These are phyloP conservation scores for Philereme vetulata DNA, from an alignment of 2,888 invertebrate genomes.

Conservation along the genomic window DNA sequence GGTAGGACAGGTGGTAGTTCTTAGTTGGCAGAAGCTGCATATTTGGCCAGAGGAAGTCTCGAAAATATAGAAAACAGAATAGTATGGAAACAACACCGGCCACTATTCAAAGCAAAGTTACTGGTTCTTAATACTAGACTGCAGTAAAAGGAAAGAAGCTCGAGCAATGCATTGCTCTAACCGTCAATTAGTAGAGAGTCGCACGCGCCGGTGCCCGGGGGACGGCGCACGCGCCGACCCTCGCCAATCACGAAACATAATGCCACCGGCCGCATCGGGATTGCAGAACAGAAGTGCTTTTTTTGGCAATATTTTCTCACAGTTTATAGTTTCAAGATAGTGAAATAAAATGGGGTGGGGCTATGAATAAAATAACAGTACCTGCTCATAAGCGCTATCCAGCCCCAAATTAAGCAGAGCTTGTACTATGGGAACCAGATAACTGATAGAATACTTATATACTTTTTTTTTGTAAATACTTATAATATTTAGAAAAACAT, in stretches of 20 bases:
- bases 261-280: constrained; percentile 45
- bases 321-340: constrained; percentile 9
- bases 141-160: constrained; percentile 60
- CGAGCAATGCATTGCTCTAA: constrained; percentile 57
- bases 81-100: too few species aligned
- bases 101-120: constrained; percentile 13
- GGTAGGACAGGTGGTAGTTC: too few species aligned
- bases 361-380: not conserved
- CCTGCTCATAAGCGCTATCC: too few species aligned
- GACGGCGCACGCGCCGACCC: constrained; percentile 72
- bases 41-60: too few species aligned
- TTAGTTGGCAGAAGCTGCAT: too few species aligned
- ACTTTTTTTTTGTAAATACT: too few species aligned
- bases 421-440: too few species aligned
- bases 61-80: too few species aligned
- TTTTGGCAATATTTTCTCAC: constrained; percentile 23
- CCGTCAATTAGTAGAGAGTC: constrained; percentile 67
- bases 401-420: too few species aligned
- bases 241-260: constrained; percentile 68
- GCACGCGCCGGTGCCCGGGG: constrained; percentile 73
- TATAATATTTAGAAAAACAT: too few species aligned
- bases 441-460: too few species aligned
- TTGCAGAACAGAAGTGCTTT: constrained; percentile 29
- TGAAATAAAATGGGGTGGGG: not conserved
- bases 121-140: constrained; percentile 8